Evolutionary conservation across 1,140 invertebrate species (phyloP).

Genomic region (Brachystomella parvula): DNA sequence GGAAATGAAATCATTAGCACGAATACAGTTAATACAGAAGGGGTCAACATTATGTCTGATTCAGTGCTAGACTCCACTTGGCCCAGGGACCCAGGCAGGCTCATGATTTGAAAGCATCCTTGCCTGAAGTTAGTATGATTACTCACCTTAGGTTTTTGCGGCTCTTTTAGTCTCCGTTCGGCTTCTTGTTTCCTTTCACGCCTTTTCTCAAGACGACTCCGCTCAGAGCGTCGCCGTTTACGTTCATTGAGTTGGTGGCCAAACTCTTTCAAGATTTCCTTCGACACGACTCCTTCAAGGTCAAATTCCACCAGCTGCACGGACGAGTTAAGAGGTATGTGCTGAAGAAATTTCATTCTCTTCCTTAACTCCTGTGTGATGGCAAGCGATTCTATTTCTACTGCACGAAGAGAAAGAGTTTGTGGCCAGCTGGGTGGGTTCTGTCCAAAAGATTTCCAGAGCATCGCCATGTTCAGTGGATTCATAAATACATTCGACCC

Average conservation of each 20-base stretch:
- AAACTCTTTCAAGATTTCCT: constrained; percentile 50
- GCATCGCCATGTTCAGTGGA: constrained; percentile 80
- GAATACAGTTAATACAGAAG: too few relatives aligned
- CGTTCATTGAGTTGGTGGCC: constrained; percentile 54
- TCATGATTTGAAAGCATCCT: too few relatives aligned
- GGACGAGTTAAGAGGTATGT: constrained; percentile 79
- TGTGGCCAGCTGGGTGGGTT: constrained; percentile 64
- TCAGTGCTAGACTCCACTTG: too few relatives aligned
- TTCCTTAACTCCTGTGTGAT: constrained; percentile 71
- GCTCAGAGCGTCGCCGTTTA: constrained; percentile 52
- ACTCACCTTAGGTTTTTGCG: constrained; percentile 1
- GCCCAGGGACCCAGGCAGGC: too few relatives aligned
- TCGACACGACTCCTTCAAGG: constrained; percentile 58
- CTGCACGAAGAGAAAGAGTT: constrained; percentile 60
- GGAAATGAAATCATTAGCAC: too few relatives aligned
- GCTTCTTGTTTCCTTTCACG: constrained; percentile 49
- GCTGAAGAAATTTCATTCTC: constrained; percentile 70
- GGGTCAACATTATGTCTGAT: too few relatives aligned
- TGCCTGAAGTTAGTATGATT: too few relatives aligned
- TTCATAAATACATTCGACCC: constrained; percentile 89
- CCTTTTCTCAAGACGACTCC: constrained; percentile 59
- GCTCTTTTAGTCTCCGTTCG: constrained; percentile 17
- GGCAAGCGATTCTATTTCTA: constrained; percentile 74
- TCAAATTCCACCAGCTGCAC: constrained; percentile 84
- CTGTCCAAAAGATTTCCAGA: constrained; percentile 74